These are phyloP conservation scores for Bombus confusus DNA, from an alignment of 1,140 invertebrate genomes.

Conservation along the genomic window DNA sequence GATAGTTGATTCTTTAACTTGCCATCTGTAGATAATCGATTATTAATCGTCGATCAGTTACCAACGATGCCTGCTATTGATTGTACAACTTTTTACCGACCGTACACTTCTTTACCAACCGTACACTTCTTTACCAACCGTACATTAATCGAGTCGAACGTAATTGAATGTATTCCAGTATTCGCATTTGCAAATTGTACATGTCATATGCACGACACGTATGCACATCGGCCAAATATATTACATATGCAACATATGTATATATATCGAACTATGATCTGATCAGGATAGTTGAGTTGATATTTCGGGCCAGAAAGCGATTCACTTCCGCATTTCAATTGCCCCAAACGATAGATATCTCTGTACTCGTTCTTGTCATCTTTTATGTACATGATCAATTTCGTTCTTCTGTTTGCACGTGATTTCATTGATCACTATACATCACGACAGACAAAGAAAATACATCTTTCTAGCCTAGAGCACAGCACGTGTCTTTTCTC, in stretches of 20 bases:
- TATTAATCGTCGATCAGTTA: neutral
- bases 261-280: conserved; percentile 46
- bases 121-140: neutral
- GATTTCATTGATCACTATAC: neutral
- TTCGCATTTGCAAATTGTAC: neutral
- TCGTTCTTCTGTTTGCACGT: neutral
- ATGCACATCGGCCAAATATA: conserved; percentile 38
- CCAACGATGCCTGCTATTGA: neutral
- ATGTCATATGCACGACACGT: neutral
- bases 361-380: neutral
- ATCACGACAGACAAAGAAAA: neutral
- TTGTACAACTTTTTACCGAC: neutral
- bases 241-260: conserved; percentile 53
- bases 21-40: neutral
- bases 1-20: neutral
- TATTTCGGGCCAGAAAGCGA: conserved; percentile 37
- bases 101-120: neutral
- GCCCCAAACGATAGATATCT: neutral
- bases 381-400: conserved; percentile 28
- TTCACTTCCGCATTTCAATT: neutral
- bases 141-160: neutral
- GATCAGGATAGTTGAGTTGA: conserved; percentile 40
- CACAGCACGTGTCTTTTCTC: neutral
- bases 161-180: neutral
- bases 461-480: neutral